Evolutionary conservation across 92 coral and sea anemone genomes (phyloP).

Genomic region (Meandrina meandrites): DNA sequence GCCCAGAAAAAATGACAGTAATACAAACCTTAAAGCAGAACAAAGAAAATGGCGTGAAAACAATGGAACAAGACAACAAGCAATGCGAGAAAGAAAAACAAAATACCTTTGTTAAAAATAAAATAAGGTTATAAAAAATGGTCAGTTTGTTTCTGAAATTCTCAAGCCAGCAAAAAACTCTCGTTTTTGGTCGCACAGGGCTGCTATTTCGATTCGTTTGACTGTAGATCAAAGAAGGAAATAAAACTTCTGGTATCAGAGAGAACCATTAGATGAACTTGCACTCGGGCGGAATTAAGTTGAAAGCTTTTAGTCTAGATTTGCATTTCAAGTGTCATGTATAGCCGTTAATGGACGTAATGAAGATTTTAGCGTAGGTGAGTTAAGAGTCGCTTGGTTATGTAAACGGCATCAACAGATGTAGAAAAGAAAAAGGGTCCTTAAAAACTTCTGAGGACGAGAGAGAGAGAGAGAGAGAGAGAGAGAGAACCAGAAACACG

Average conservation of each 20-base stretch:
- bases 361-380: neutral
- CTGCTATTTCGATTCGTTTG: neutral
- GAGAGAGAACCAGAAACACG: neutral
- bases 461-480: no score
- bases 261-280: neutral
- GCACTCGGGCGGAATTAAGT: neutral
- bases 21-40: neutral
- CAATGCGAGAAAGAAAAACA: neutral
- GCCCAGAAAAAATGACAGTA: neutral
- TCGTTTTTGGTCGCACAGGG: neutral
- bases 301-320: conserved; percentile 28
- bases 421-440: neutral
- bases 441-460: neutral
- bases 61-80: neutral
- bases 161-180: neutral
- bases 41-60: neutral
- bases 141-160: neutral
- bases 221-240: neutral
- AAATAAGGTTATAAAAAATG: neutral
- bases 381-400: conserved; percentile 24
- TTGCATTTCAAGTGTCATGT: conserved; percentile 8
- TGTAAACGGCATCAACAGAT: neutral
- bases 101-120: neutral
- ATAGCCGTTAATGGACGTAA: conserved; percentile 19
- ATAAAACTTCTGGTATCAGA: neutral